These are phyloP conservation scores for Strix occidentalis DNA, from an alignment of 2,797 vertebrate genomes.

Conservation along the genomic window DNA sequence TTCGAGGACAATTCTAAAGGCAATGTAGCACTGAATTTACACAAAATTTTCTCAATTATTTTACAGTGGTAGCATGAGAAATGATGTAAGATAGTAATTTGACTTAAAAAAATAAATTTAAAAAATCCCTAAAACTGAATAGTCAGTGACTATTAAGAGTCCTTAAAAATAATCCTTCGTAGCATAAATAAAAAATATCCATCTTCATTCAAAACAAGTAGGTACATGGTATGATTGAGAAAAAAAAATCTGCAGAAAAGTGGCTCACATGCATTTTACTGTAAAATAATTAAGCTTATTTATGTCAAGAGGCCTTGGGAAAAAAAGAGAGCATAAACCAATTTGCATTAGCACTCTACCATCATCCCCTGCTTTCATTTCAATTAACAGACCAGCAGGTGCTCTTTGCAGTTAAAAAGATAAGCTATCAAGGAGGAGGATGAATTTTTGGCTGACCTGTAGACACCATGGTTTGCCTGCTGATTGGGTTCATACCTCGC, in stretches of 20 bases:
- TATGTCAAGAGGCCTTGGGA: slow-evolving; percentile 87
- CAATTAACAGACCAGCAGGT: slow-evolving; percentile 98
- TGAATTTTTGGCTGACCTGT: slow-evolving; percentile 87
- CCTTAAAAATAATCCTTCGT: slow-evolving; percentile 4
- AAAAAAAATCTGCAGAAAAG: slow-evolving; percentile 67
- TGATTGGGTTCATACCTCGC: slow-evolving; percentile 85
- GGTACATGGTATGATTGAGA: slow-evolving; percentile 64
- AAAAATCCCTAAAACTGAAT: not conserved
- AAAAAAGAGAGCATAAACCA: slow-evolving; percentile 76
- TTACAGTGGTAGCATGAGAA: slow-evolving; percentile 8
- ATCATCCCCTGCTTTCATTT: slow-evolving; percentile 79
- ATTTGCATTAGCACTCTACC: slow-evolving; percentile 79
- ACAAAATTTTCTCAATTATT: not conserved
- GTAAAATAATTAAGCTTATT: slow-evolving; percentile 90
- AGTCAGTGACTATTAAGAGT: not conserved
- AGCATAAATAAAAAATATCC: not conserved
- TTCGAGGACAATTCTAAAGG: not conserved
- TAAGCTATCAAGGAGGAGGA: slow-evolving; percentile 82
- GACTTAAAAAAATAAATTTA: not conserved
- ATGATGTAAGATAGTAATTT: not conserved
- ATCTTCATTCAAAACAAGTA: slow-evolving; percentile 72
- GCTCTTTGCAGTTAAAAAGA: slow-evolving; percentile 85
- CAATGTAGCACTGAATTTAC: not conserved
- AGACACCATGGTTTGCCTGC: slow-evolving; percentile 91
- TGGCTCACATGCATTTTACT: slow-evolving; percentile 70